Base-by-base conservation (phyloP, 2,113 vertebrate species). In the Pogonocichla stellata region DNA sequence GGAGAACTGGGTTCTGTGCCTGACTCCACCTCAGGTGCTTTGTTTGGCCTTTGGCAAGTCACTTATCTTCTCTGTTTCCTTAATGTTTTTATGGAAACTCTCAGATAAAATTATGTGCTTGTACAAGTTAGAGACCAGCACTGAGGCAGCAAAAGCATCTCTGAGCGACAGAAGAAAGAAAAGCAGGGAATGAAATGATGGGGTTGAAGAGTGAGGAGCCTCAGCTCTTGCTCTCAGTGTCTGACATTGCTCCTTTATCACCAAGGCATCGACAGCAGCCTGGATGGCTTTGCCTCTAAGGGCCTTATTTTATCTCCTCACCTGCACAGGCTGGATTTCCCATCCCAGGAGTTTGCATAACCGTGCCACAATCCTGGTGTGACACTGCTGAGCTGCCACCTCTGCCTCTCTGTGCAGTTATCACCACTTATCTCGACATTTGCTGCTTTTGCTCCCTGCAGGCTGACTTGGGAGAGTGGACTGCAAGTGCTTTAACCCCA, bases 281-380 rank as follows among this genome's bases (percentile, higher is more conserved):
- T 78, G 8, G 67, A 64, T 51, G 47, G 47, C 79, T 94, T 34
- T 96, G 94, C 92, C 95, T 93, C 77, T 33, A 36, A 95, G 93
- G 85, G 64, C 71, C 75, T 86, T 48, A 56, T 94, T 97, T 95
- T 43, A 82, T 88, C 90, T 90, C 31, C 92, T 88, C 86, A 92
- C 82, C 92, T 94, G 82, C 64, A 2, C 64, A 4, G 64, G 38
- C 13, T 67, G 38, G 71, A 56, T 38, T 90, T 80, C 57, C 14
- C 53, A 48, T 65, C 71, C 75, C 33, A 5, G 10, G 29, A 86
- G 19, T 73, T 96, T 94, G 60, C 86, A 62, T 83, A 91, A 91
- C 11, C 2, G 6, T 19, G 65, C 61, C 26, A 64, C 51, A 61
- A 17, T 26, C 57, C 14, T 38, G 19, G 62, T 4, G 62, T 58